These are phyloP conservation scores for Elegia similella DNA, from an alignment of 2,888 invertebrate genomes.

Conservation along the genomic window DNA sequence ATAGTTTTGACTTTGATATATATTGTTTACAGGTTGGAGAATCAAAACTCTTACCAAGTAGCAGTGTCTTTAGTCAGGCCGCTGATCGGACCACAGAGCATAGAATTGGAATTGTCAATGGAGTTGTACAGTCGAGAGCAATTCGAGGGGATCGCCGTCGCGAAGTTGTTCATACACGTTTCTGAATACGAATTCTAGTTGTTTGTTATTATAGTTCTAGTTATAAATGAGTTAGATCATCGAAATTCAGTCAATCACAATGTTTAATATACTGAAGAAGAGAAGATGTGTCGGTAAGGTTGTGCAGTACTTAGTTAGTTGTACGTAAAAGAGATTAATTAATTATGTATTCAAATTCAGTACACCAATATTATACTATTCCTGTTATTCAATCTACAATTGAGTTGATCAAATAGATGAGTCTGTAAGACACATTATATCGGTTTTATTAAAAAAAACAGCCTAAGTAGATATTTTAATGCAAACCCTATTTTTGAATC, in stretches of 20 bases:
- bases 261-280: background rate
- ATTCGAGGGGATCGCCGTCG: conserved; percentile 91
- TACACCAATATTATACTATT: no score
- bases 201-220: conserved; percentile 3
- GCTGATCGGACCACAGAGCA: conserved; percentile 94
- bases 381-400: no score
- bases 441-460: no score
- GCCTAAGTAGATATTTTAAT: no score
- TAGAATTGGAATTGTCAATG: conserved; percentile 93
- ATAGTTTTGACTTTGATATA: no score
- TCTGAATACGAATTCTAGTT: conserved; percentile 87
- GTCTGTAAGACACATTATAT: no score
- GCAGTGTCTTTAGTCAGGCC: conserved; percentile 87
- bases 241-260: background rate
- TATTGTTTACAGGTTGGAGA: conserved; percentile 55
- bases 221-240: background rate
- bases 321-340: background rate
- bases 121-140: conserved; percentile 87
- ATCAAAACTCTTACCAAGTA: conserved; percentile 84
- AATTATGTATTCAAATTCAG: no score
- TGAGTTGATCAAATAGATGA: no score
- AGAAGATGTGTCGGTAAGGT: background rate
- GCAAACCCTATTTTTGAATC: no score
- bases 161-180: conserved; percentile 92
- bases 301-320: background rate